Evolutionary conservation across 2,888 invertebrate genomes (phyloP).

Genomic region (Hyppa rectilinea): DNA sequence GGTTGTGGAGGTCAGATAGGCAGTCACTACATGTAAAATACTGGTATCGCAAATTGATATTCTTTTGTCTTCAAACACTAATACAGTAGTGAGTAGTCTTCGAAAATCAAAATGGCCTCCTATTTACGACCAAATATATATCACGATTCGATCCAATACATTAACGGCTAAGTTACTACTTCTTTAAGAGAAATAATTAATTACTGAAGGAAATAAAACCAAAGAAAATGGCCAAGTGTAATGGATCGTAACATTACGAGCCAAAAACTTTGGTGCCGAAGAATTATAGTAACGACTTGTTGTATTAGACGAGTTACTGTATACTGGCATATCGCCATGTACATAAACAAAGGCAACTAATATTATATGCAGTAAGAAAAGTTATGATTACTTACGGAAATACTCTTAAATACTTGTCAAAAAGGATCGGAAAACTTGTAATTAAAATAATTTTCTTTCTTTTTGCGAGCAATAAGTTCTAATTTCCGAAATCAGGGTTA

Average conservation of each 20-base stretch:
- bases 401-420: not conserved
- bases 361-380: constrained; percentile 13
- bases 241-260: constrained; percentile 49
- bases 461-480: too few species aligned
- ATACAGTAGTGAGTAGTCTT: constrained; percentile 1
- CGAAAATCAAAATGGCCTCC: not conserved
- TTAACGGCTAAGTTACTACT: constrained; percentile 41
- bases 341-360: constrained; percentile 7
- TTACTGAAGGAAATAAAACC: constrained; percentile 54
- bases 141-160: constrained; percentile 45
- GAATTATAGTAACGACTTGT: constrained; percentile 43
- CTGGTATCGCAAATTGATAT: too few species aligned
- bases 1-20: too few species aligned
- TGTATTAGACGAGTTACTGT: constrained; percentile 23
- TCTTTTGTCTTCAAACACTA: too few species aligned
- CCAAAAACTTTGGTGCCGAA: constrained; percentile 47
- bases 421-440: rapidly evolving
- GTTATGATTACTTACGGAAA: not conserved
- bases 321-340: constrained; percentile 51
- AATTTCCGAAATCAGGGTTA: too few species aligned
- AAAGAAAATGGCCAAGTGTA: constrained; percentile 49
- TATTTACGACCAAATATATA: constrained; percentile 43
- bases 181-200: constrained; percentile 52
- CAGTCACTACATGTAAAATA: too few species aligned
- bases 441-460: too few species aligned